These are phyloP conservation scores for Drosophila rufa DNA, from an alignment of 1,140 invertebrate genomes.

Conservation along the genomic window DNA sequence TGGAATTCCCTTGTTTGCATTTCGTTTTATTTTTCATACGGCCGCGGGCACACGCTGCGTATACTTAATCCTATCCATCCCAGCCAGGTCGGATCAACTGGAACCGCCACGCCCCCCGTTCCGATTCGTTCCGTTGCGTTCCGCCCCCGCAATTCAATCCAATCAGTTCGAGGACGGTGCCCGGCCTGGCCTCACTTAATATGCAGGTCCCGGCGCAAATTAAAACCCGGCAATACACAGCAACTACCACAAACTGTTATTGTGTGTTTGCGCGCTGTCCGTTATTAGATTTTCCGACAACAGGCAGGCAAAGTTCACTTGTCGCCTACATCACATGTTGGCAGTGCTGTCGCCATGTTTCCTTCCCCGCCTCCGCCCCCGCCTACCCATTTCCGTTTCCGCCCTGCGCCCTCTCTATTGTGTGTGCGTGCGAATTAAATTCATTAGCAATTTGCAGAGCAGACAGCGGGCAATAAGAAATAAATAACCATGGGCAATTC, in stretches of 20 bases:
- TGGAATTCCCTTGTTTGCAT: constrained; percentile 25
- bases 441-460: constrained; percentile 50
- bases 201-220: constrained; percentile 72
- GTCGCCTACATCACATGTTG: constrained; percentile 46
- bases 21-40: constrained; percentile 48
- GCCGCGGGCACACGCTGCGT: constrained; percentile 20
- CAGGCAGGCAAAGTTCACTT: constrained; percentile 71
- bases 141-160: constrained; percentile 55
- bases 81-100: constrained; percentile 47
- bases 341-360: constrained; percentile 34
- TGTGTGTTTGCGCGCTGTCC: constrained; percentile 60
- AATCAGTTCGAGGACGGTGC: constrained; percentile 35
- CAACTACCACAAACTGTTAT: constrained; percentile 55
- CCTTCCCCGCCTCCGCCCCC: not conserved
- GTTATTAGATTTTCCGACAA: constrained; percentile 73
- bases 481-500: constrained; percentile 2
- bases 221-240: constrained; percentile 58
- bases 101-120: constrained; percentile 6
- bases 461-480: constrained; percentile 7
- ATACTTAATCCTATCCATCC: constrained; percentile 49
- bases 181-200: constrained; percentile 53
- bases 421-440: constrained; percentile 41
- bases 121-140: constrained; percentile 6
- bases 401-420: not conserved
- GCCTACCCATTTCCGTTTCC: not conserved